Evolutionary conservation across 2,888 invertebrate species (phyloP).

Genomic region (Dioctria rufipes): DNA sequence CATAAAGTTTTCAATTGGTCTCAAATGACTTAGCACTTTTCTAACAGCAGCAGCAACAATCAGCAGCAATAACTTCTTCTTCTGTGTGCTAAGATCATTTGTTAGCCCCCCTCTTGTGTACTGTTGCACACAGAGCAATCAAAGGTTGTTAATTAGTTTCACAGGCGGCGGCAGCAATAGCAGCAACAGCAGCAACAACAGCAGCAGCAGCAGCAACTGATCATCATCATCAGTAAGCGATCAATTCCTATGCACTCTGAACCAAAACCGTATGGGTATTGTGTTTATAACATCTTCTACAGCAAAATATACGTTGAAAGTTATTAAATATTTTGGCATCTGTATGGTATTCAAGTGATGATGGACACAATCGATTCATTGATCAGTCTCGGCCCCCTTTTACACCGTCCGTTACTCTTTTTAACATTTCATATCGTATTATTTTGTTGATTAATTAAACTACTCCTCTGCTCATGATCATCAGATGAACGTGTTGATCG

Average conservation of each 20-base stretch:
- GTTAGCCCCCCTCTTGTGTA: constrained; percentile 37
- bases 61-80: too few species aligned
- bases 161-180: constrained; percentile 34
- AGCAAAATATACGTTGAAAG: neutral
- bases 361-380: constrained; percentile 5
- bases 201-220: neutral
- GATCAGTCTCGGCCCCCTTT: constrained; percentile 8
- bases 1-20: constrained; percentile 47
- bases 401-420: constrained; percentile 1
- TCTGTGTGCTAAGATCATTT: constrained; percentile 37
- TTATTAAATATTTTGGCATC: constrained; percentile 56
- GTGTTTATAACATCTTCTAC: neutral
- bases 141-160: constrained; percentile 56
- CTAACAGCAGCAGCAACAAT: constrained; percentile 37
- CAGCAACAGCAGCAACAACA: too few species aligned
- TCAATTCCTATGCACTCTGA: constrained; percentile 27
- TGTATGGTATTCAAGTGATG: neutral
- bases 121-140: constrained; percentile 31
- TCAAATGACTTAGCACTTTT: constrained; percentile 47
- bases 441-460: constrained; percentile 53
- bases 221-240: constrained; percentile 49
- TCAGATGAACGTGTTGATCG: constrained; percentile 54
- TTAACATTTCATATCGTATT: constrained; percentile 28
- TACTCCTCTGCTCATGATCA: constrained; percentile 54
- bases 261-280: neutral